Conservation (phyloP, 1,140 invertebrate genomes). For the Copidosoma floridanum region DNA sequence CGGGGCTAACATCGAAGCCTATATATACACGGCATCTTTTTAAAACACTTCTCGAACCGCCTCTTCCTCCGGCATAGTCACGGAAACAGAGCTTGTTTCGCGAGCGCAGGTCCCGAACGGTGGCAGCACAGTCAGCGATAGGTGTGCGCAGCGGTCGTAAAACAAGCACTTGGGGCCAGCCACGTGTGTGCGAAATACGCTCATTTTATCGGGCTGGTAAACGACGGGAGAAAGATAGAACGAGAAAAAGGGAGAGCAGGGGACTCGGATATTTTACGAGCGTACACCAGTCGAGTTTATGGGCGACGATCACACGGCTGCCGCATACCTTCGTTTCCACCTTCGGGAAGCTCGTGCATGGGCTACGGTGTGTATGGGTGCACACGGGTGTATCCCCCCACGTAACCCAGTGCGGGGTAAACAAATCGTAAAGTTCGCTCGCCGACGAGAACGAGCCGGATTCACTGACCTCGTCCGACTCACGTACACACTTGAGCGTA, state of each 20-base stretch:
- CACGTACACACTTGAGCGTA: too few species aligned
- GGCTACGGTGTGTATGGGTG: too few species aligned
- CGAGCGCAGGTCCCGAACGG: slow-evolving; percentile 24
- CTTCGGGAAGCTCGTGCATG: too few species aligned
- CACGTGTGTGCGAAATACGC: slow-evolving; percentile 1
- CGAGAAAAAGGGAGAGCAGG: slow-evolving; percentile 24
- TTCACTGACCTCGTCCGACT: slow-evolving; percentile 52
- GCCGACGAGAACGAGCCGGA: slow-evolving; percentile 34
- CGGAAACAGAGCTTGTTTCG: not conserved
- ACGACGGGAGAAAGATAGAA: slow-evolving; percentile 1
- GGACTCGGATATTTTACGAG: slow-evolving; percentile 54
- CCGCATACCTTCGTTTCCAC: slow-evolving; percentile 46
- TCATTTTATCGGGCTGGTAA: too few species aligned
- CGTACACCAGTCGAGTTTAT: slow-evolving; percentile 58
- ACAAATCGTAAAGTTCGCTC: slow-evolving; percentile 56
- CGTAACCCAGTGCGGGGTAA: slow-evolving; percentile 54
- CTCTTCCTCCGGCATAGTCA: too few species aligned
- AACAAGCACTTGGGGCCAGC: slow-evolving; percentile 35
- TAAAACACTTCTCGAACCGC: too few species aligned
- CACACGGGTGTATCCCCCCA: too few species aligned
- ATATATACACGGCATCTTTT: too few species aligned
- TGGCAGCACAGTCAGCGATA: slow-evolving; percentile 49
- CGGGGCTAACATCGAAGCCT: too few species aligned
- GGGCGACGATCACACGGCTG: slow-evolving; percentile 54
- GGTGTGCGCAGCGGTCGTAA: slow-evolving; percentile 54